A percentile compares a stretch with the other conserved stretches of the same genome.
Evolutionary conservation across 2,888 invertebrate species (phyloP).

Genomic region (Helicoverpa assulta): DNA sequence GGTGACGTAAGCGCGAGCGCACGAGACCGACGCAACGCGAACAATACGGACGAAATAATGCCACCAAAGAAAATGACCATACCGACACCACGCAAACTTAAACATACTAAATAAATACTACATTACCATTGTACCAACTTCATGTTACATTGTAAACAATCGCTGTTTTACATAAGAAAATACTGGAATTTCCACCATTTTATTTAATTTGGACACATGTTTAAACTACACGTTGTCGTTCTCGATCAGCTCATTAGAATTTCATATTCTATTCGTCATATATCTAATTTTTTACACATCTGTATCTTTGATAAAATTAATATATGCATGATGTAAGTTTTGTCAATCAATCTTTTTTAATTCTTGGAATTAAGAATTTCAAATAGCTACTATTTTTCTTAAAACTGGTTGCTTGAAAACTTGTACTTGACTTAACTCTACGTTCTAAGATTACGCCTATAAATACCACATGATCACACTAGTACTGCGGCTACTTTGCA

Average conservation of each 20-base stretch:
- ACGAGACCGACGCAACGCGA: constrained; percentile 53
- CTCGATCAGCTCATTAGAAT: constrained; percentile 21
- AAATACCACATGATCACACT: constrained; percentile 17
- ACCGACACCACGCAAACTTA: constrained; percentile 33
- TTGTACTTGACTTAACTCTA: constrained; percentile 17
- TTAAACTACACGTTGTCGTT: constrained; percentile 19
- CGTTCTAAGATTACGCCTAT: constrained; percentile 8
- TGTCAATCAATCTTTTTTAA: constrained; percentile 19
- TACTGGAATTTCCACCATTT: constrained; percentile 41
- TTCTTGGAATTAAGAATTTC: constrained; percentile 11
- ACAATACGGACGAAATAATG: constrained; percentile 59
- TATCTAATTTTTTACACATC: constrained; percentile 18
- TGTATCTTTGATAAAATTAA: constrained; percentile 13
- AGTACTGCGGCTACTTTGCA: constrained; percentile 12
- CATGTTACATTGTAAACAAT: constrained; percentile 35
- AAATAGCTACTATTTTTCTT: constrained; percentile 1
- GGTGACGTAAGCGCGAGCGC: constrained; percentile 80
- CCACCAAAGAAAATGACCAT: constrained; percentile 53
- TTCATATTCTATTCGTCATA: constrained; percentile 19
- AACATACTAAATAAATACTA: constrained; percentile 12
- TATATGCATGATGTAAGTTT: background rate
- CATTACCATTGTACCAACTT: constrained; percentile 29
- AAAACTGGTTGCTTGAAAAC: constrained; percentile 12
- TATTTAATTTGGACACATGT: constrained; percentile 32
- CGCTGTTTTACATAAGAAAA: constrained; percentile 28